phyloP scores from a whole-genome alignment of 2,888 invertebrate species.

The Bellardia pandia region DNA sequence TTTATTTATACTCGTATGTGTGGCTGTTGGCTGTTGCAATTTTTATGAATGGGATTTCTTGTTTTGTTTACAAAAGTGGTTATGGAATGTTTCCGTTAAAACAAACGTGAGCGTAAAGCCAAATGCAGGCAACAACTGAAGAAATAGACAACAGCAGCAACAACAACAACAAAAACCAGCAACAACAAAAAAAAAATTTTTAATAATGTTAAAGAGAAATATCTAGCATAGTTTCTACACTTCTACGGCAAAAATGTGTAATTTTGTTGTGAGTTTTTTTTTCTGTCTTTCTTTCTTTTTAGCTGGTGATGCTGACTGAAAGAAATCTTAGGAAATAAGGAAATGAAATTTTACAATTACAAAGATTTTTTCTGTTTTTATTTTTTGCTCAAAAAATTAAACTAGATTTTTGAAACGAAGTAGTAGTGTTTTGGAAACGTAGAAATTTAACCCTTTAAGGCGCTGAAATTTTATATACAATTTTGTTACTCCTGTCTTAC shows the following conservation, averaged over 20 bases:
- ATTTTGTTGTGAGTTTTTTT: constrained; percentile 42
- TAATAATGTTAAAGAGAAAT: constrained; percentile 63
- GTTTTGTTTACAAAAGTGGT: constrained; percentile 72
- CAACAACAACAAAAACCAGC: background rate
- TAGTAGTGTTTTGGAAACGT: too few species aligned
- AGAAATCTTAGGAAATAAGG: constrained; percentile 70
- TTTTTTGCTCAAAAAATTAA: background rate
- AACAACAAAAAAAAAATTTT: constrained; percentile 38
- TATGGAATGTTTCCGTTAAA: constrained; percentile 73
- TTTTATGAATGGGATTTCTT: constrained; percentile 74
- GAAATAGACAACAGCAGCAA: constrained; percentile 3
- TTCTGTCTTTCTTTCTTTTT: background rate
- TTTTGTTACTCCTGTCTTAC: too few species aligned
- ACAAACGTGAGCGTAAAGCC: constrained; percentile 68
- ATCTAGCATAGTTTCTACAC: constrained; percentile 67
- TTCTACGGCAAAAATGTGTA: constrained; percentile 49
- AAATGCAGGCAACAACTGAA: constrained; percentile 46
- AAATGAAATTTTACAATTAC: constrained; percentile 65
- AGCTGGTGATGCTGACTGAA: constrained; percentile 30
- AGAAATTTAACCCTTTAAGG: too few species aligned
- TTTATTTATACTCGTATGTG: background rate
- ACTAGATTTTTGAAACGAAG: too few species aligned
- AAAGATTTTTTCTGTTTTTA: background rate
- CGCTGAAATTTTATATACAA: too few species aligned
- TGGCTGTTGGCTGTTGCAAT: constrained; percentile 58